phyloP scores from a whole-genome alignment of 2,113 vertebrate species.

The Paradisaea rubra region DNA sequence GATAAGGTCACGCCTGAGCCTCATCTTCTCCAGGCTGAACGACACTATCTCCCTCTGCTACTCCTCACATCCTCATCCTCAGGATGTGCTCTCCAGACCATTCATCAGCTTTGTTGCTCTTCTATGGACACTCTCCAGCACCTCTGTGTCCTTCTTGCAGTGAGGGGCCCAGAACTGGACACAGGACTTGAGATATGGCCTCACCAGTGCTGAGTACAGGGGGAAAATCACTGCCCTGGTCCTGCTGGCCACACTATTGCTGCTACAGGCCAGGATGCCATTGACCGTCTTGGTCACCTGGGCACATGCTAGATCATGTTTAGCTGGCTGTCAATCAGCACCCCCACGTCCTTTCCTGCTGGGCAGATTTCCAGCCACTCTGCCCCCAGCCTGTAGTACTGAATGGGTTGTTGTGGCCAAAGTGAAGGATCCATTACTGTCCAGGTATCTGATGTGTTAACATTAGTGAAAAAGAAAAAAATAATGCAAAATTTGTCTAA shows the following conservation, averaged over 20 bases:
- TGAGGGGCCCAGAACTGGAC: not conserved
- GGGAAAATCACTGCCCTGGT: fast-evolving
- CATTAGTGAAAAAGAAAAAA: not conserved
- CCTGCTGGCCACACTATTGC: not conserved
- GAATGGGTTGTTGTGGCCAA: not conserved
- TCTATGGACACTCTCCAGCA: not conserved
- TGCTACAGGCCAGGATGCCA: not conserved
- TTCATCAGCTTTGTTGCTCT: not conserved
- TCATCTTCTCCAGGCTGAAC: not conserved
- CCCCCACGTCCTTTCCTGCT: not conserved
- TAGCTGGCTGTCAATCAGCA: not conserved
- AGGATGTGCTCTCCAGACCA: not conserved
- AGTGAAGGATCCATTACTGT: not conserved
- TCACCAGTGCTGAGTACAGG: not conserved
- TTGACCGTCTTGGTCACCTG: fast-evolving
- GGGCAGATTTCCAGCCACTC: not conserved
- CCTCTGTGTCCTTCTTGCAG: not conserved
- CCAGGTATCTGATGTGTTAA: not conserved
- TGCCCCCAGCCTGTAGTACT: not conserved
- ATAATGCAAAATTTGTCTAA: not conserved
- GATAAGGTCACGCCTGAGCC: not conserved
- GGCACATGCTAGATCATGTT: not conserved
- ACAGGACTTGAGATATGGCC: not conserved
- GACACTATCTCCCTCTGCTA: not conserved
- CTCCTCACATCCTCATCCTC: not conserved